Base-by-base conservation (phyloP, 2,888 invertebrate genomes). In the Apodemia duryi region DNA sequence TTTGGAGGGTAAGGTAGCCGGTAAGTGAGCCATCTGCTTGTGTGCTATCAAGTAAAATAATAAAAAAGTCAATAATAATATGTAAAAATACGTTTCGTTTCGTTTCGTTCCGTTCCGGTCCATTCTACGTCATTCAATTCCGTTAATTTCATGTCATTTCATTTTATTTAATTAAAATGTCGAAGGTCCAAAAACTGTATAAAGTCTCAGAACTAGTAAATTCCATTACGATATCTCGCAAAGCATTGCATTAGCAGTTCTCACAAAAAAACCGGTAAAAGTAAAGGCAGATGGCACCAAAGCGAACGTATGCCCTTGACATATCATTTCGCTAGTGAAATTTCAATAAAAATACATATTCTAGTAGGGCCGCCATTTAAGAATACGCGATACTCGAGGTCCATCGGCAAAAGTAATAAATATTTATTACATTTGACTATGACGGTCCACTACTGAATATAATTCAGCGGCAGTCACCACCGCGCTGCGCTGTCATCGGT, bases 331-430 rank as follows among this genome's bases (percentile, higher is more conserved):
- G 11, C 11, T 54, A 10, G 29, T 32, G 57, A 29, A 32, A 57
- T 57, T 57, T 60, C 13, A 32, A 60, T 35, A 60, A 60, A 35
- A 60, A 60, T 35, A 60, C 57, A 35, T 60, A 35, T 60, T 60
- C 35, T 32, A 60, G 32, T n/a, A 60, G 35, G 6, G 11, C 35
- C 6, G 57, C 32, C 57, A 60, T 60, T 60, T 60, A 60, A 35
- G 35, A 60, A 57, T 57, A 60, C 32, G 29, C 32, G n/a, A 2
- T 6, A n/a, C 7, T 7, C 6, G 57, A 32, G 11, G 57, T 32
- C 57, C 57, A 60, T 60, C 35, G 13, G 7, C 35, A 35, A 60
- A 60, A 60, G 57, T 60, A 2, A 13, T 60, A 60, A 35, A 35
- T 60, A 60, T 60, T 35, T 60, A 60, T 60, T 6, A 35, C 57